A percentile compares a stretch with the other conserved stretches of the same genome.
Conservation (phyloP, 2,888 invertebrate species). For the Polydrusus tereticollis region DNA sequence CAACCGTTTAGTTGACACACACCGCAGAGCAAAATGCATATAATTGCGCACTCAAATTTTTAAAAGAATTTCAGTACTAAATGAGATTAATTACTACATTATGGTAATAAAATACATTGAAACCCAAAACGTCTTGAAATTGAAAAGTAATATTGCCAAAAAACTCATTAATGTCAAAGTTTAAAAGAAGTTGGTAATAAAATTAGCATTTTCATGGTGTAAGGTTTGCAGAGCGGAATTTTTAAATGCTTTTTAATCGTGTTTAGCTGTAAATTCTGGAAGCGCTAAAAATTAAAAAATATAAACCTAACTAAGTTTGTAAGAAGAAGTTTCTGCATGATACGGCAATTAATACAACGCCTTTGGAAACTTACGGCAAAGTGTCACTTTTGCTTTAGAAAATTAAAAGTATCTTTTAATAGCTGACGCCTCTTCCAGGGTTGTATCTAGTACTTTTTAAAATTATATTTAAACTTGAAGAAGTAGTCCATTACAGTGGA, state of each 20-base stretch:
- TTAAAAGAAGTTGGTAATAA: conserved; percentile 1
- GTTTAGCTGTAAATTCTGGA: neutral
- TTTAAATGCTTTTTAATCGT: neutral
- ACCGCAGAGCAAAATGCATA: too few species aligned
- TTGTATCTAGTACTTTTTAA: too few species aligned
- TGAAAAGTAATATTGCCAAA: conserved; percentile 5
- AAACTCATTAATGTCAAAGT: conserved; percentile 5
- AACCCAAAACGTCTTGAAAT: neutral
- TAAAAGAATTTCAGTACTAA: too few species aligned
- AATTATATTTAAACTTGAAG: too few species aligned
- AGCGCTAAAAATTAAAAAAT: conserved; percentile 4
- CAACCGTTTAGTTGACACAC: too few species aligned
- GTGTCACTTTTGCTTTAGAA: neutral
- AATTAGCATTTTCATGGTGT: conserved; percentile 5
- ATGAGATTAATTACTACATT: neutral
- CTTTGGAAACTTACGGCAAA: neutral
- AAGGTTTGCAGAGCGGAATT: neutral
- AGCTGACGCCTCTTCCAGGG: too few species aligned
- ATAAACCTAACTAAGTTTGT: neutral
- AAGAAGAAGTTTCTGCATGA: neutral
- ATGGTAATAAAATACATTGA: neutral
- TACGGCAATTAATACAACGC: neutral
- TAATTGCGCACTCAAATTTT: too few species aligned
- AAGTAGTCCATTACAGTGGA: too few species aligned
- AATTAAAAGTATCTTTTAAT: too few species aligned